Conservation (phyloP, 2,888 invertebrate species). For the Hydrotaea diabolus region DNA sequence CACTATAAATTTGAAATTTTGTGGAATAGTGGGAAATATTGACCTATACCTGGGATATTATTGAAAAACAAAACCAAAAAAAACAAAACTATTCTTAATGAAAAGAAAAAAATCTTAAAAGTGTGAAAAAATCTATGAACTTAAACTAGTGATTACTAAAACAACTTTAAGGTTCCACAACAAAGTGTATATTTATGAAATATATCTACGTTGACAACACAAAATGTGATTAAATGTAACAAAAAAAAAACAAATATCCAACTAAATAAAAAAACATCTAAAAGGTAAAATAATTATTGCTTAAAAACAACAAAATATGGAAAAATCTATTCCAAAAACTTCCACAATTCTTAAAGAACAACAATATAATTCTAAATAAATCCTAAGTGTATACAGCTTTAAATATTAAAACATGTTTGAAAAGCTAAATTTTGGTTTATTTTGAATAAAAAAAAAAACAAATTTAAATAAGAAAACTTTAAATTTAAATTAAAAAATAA, state of each 20-base stretch:
- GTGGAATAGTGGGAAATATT: no score
- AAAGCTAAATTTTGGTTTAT: not conserved
- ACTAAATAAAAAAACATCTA: no score
- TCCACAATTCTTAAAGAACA: slow-evolving; percentile 5
- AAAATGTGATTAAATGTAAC: slow-evolving; percentile 9
- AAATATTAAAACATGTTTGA: not conserved
- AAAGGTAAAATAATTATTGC: not conserved
- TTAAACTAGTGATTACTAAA: not conserved
- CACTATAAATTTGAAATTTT: no score
- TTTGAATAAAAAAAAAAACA: no score
- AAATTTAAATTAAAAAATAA: not conserved
- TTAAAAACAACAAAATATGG: not conserved
- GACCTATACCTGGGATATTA: not conserved
- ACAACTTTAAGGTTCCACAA: slow-evolving; percentile 18
- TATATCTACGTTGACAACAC: slow-evolving; percentile 4
- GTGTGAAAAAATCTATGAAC: not conserved
- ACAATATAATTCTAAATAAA: no score
- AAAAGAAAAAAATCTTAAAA: not conserved
- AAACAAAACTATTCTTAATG: not conserved
- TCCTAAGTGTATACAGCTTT: not conserved
- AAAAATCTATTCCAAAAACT: not conserved
- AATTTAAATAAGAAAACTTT: not conserved
- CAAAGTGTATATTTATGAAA: slow-evolving; percentile 19
- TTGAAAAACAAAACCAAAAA: no score
- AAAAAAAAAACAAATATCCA: not conserved